These are phyloP conservation scores for Aurelia sp. DNA, from an alignment of 30 jellyfish, hydroid and myxozoan species.

Conservation along the genomic window DNA sequence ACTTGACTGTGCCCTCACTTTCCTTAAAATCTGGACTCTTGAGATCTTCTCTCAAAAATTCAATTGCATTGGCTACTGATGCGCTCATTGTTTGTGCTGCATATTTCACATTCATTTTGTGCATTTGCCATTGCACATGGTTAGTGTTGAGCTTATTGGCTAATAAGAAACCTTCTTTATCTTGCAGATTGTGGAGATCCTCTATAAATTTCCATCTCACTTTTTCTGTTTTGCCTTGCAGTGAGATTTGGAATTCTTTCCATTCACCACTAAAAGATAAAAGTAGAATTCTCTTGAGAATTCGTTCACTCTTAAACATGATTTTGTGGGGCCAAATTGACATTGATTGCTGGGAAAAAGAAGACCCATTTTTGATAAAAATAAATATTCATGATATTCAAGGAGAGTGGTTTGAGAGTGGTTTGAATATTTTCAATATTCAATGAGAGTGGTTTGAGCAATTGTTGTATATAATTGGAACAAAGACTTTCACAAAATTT, in stretches of 20 bases:
- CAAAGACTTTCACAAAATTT: too few relatives aligned
- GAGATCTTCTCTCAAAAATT: constrained; percentile 10
- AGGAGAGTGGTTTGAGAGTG: too few relatives aligned
- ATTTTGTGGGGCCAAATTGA: neutral
- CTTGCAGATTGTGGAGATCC: constrained; percentile 33
- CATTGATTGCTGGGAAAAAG: too few relatives aligned
- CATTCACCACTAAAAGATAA: constrained; percentile 7
- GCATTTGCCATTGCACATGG: constrained; percentile 50
- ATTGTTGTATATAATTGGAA: too few relatives aligned
- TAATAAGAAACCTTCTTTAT: constrained; percentile 28
- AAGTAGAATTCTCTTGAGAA: neutral
- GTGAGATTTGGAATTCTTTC: constrained; percentile 14
- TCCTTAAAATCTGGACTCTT: constrained; percentile 26
- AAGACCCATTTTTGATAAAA: too few relatives aligned
- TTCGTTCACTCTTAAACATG: neutral
- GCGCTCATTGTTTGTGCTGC: constrained; percentile 50
- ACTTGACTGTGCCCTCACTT: constrained; percentile 44
- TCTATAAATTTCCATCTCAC: constrained; percentile 23
- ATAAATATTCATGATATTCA: too few relatives aligned
- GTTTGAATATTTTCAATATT: too few relatives aligned
- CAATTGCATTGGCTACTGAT: constrained; percentile 54
- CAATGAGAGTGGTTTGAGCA: too few relatives aligned
- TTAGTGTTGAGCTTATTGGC: constrained; percentile 34
- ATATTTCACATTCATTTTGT: constrained; percentile 46
- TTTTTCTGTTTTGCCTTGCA: neutral